Evolutionary conservation across 2,888 invertebrate species (phyloP), one percentile per base, ranked within the genome.

Genomic region (Apeira syringaria): DNA sequence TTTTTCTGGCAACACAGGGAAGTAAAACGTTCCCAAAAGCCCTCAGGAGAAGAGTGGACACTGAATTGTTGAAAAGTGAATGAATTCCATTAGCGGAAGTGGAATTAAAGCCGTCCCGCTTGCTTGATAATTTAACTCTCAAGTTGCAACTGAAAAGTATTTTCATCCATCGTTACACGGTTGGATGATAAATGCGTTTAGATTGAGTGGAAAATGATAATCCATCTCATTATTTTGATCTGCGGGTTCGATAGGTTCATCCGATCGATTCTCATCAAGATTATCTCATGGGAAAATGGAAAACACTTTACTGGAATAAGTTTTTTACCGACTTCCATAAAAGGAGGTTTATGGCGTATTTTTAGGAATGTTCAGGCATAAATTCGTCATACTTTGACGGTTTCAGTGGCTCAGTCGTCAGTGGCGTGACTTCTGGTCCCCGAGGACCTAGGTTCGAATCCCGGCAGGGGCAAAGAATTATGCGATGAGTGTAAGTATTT

Each of bases 11-110:
- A 30, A 39, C 45, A 46, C 32, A 20, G 25, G 18, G 27, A 38
- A 44, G 34, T 44, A 20, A 40, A 40, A 37, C 25, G 37, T 37
- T 27, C 27, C 57, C 50, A 47, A 61, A 70, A 67, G 65, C 63
- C 56, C 64, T 64, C 59, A 63, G 51, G 56, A 69, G 66, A 55
- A 64, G 70, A 68, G 69, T 71, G 70, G 72, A 74, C 73, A 68
- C 61, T 64, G 70, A 66, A 74, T 73, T 72, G 68, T 73, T 68
- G 74, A 77, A 71, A 74, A 74, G 70, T 66, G 70, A 73, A 77
- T 72, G 75, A 77, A 78, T 77, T 76, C 71, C 74, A 80, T 80
- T 77, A 80, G 60, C 56, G 61, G 58, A 67, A 79, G 77, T 76
- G 67, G 71, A 75, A 67, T 74, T 68, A 76, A 74, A 72, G 68